Evolutionary conservation across 2,888 invertebrate species (phyloP), one percentile per base, ranked within the genome.

Genomic region (Chrysolina americana): DNA sequence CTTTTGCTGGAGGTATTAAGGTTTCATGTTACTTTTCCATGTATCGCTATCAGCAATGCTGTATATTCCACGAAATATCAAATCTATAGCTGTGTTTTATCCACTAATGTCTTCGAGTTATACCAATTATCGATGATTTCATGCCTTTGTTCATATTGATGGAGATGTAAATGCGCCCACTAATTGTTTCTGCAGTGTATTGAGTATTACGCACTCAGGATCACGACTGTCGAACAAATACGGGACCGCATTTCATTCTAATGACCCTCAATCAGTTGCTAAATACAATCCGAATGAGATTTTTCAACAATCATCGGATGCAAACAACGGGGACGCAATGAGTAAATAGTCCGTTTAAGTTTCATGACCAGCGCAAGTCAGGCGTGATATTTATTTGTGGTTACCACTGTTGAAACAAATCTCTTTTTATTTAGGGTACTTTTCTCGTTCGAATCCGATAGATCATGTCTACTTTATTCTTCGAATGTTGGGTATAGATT

Each of bases 281-380:
- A 68, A 76, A 76, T 53, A 74, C 73, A 76, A 76, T 74, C 53
- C 66, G 70, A 74, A 76, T 71, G 74, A 68, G 72, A 74, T 76
- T 74, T 69, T 69, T 74, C 71, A 76, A 76, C 68, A 75, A 74
- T 71, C 71, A 74, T 69, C 66, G 41, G 69, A 62, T 59, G 71
- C 70, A 76, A 76, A 76, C 74, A 76, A 72, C 63, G 68, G 62
- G 68, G 69, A 63, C 71, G 71, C 71, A 72, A 72, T 62, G 70
- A 66, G 65, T 70, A 63, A 71, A 72, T 71, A 74, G 59, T 59
- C 59, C 59, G 59, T 59, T 59, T 59, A 59, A 59, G 59, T 59
- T 74, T 71, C 59, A 70, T 71, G 71, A 53, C 74, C 64, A 64
- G 68, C 65, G 41, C 68, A 74, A 63, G 72, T 72, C 72, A 72